Conservation (phyloP, 2,113 vertebrate genomes). For the Uria lomvia region DNA sequence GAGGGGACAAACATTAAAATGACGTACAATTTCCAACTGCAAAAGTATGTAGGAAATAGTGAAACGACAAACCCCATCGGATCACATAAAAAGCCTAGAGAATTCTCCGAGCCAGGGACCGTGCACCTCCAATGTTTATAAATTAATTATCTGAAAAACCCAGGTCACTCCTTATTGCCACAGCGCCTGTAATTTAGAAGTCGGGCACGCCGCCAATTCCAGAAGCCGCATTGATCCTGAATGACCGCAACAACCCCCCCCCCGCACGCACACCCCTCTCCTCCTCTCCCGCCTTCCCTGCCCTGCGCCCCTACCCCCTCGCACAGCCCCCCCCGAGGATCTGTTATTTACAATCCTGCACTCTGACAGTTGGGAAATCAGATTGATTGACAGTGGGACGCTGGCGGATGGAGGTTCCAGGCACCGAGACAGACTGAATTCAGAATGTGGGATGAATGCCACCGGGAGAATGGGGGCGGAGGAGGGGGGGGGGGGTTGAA, state of each 20-base stretch:
- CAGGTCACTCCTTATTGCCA: slow-evolving; percentile 69
- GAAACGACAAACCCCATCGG: neutral
- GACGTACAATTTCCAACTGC: neutral
- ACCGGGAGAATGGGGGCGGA: neutral
- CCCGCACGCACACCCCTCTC: neutral
- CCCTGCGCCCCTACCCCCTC: neutral
- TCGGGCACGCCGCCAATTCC: slow-evolving; percentile 75
- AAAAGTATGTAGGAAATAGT: rapidly evolving
- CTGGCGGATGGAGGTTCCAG: slow-evolving; percentile 71
- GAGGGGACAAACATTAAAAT: neutral
- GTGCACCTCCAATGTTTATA: slow-evolving; percentile 37
- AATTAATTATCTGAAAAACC: slow-evolving; percentile 67
- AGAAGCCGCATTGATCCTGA: slow-evolving; percentile 76
- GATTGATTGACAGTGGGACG: slow-evolving; percentile 80
- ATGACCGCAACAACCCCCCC: slow-evolving; percentile 63
- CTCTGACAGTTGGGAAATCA: slow-evolving; percentile 81
- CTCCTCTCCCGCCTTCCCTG: neutral
- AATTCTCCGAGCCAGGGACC: neutral
- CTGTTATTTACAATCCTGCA: slow-evolving; percentile 77
- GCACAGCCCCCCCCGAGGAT: slow-evolving; percentile 11
- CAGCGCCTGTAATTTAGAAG: slow-evolving; percentile 77
- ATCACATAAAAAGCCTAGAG: neutral
- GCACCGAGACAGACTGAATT: slow-evolving; percentile 76
- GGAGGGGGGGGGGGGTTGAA: neutral
- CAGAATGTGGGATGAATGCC: slow-evolving; percentile 38